Conservation (phyloP, 2,888 invertebrate genomes). For the Cancer borealis region DNA sequence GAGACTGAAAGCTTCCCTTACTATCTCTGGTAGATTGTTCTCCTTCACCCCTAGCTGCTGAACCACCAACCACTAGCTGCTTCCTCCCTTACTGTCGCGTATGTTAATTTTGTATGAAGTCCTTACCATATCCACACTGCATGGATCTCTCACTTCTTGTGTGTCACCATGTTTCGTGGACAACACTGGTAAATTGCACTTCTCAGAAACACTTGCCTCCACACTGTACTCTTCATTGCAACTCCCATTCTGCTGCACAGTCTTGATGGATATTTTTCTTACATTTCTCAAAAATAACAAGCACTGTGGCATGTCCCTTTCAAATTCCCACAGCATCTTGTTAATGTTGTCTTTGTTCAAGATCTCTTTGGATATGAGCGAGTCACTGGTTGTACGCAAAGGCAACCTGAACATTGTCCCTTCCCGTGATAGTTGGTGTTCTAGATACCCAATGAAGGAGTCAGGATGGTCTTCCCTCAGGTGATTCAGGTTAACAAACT, state of each 20-base stretch:
- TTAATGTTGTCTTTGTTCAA: background rate
- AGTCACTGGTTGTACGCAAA: constrained; percentile 20
- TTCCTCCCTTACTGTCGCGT: background rate
- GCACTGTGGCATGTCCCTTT: constrained; percentile 56
- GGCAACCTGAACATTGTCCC: constrained; percentile 64
- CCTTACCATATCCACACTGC: constrained; percentile 48
- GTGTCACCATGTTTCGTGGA: background rate
- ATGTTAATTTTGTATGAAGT: constrained; percentile 43
- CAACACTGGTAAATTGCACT: background rate
- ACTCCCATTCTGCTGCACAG: background rate
- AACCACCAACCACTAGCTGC: constrained; percentile 43
- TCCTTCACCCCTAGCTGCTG: constrained; percentile 59
- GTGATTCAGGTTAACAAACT: constrained; percentile 31
- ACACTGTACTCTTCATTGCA: constrained; percentile 44
- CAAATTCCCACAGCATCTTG: constrained; percentile 46
- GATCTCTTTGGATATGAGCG: constrained; percentile 30
- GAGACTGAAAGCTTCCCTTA: constrained; percentile 34
- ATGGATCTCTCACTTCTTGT: background rate
- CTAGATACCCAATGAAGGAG: constrained; percentile 59
- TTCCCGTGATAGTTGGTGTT: constrained; percentile 28
- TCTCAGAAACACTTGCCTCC: background rate
- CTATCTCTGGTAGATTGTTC: constrained; percentile 32
- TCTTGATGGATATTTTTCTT: constrained; percentile 46
- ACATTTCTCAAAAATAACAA: constrained; percentile 61
- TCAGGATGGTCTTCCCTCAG: constrained; percentile 58